Conservation (phyloP, 2,113 vertebrate genomes). For the Motacilla tschutschensis region DNA sequence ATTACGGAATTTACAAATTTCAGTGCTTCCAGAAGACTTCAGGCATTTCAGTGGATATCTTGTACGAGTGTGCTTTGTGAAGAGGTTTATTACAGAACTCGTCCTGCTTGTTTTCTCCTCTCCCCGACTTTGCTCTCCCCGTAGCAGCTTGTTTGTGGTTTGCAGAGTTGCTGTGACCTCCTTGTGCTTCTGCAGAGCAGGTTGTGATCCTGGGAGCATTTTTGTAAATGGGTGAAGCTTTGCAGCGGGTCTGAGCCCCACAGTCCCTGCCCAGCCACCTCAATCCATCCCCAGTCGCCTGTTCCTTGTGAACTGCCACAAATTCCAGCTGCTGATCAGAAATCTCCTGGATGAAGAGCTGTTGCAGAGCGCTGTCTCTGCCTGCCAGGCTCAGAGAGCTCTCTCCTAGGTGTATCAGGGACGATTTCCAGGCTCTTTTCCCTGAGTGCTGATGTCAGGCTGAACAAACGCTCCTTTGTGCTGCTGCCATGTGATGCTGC, state of each 20-base stretch:
- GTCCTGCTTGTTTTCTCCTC: neutral
- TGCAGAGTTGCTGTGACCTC: neutral
- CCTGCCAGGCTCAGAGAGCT: neutral
- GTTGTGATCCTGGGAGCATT: neutral
- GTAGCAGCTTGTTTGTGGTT: neutral
- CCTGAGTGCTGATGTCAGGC: neutral
- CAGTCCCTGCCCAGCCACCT: neutral
- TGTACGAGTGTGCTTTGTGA: neutral
- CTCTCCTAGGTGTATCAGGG: neutral
- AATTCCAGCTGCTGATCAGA: neutral
- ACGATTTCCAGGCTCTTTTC: neutral
- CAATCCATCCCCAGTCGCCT: neutral
- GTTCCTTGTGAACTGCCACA: neutral
- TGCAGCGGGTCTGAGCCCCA: neutral
- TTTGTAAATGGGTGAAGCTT: neutral
- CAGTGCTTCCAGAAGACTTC: neutral
- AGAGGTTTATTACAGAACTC: neutral
- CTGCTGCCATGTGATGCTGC: neutral
- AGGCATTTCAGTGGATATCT: neutral
- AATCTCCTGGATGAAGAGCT: neutral
- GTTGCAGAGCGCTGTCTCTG: neutral
- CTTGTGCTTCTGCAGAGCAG: neutral
- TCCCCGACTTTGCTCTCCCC: neutral
- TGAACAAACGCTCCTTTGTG: slow-evolving; percentile 14
- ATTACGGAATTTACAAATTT: neutral